These are phyloP conservation scores for Proteles cristata DNA, from an alignment of 2,113 vertebrate genomes.

Conservation along the genomic window DNA sequence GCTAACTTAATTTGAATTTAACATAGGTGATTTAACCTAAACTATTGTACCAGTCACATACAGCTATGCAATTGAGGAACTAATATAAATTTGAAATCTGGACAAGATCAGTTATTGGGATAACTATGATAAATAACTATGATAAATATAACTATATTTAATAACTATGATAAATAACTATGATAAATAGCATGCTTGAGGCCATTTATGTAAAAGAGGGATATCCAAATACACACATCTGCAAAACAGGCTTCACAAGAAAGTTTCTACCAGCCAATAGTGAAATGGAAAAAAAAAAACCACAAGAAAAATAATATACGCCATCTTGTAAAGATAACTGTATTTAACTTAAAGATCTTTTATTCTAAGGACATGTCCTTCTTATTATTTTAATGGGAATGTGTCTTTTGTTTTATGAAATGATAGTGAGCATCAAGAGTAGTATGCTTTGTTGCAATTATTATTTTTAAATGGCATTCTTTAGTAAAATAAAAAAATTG, in stretches of 20 bases:
- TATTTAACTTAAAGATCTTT: background rate
- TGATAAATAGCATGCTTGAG: background rate
- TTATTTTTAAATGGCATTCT: background rate
- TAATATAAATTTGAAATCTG: slow-evolving; percentile 6
- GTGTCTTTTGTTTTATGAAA: background rate
- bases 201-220: background rate
- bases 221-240: background rate
- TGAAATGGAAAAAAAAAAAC: background rate
- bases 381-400: background rate
- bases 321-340: background rate
- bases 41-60: background rate
- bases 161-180: background rate
- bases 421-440: background rate
- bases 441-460: background rate
- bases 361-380: background rate
- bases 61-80: background rate
- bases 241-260: background rate
- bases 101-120: background rate
- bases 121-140: background rate
- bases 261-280: background rate
- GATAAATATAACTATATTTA: background rate
- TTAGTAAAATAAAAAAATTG: slow-evolving; percentile 35
- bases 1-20: slow-evolving; percentile 1
- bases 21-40: background rate
- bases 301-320: background rate